Conservation (phyloP, 2,888 invertebrate species). For the Aspidiotus rigidus region DNA sequence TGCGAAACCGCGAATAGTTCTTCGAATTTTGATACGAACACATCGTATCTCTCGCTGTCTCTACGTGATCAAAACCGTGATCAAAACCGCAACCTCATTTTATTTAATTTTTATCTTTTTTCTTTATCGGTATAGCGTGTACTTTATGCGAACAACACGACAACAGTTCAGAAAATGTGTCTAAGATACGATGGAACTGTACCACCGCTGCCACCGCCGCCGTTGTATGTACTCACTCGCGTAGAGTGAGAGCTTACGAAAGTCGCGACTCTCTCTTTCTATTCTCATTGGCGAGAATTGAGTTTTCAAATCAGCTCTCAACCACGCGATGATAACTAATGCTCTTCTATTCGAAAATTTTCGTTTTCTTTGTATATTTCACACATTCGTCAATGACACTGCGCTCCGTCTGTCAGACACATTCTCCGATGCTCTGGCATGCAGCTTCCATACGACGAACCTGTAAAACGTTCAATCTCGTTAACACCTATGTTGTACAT, state of each 20-base stretch:
- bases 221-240: too few species aligned
- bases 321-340: constrained; percentile 20
- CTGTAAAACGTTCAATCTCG: too few species aligned
- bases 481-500: too few species aligned
- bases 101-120: constrained; percentile 25
- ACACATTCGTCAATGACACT: constrained; percentile 33
- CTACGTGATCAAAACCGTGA: constrained; percentile 21
- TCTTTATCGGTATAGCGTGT: background rate
- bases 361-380: constrained; percentile 10
- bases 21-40: constrained; percentile 13
- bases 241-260: too few species aligned
- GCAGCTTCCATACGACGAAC: background rate
- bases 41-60: background rate
- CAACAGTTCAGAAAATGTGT: too few species aligned
- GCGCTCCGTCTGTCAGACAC: constrained; percentile 20
- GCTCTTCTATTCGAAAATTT: constrained; percentile 18
- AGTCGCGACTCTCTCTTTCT: constrained; percentile 5
- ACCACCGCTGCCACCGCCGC: too few species aligned
- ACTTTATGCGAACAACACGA: background rate
- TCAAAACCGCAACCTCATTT: constrained; percentile 32
- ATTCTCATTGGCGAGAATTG: constrained; percentile 1
- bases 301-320: background rate
- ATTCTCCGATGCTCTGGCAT: background rate
- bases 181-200: too few species aligned
- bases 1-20: constrained; percentile 19